Base-by-base conservation (phyloP, 1,140 invertebrate genomes). In the Zaprionus kolodkinae region DNA sequence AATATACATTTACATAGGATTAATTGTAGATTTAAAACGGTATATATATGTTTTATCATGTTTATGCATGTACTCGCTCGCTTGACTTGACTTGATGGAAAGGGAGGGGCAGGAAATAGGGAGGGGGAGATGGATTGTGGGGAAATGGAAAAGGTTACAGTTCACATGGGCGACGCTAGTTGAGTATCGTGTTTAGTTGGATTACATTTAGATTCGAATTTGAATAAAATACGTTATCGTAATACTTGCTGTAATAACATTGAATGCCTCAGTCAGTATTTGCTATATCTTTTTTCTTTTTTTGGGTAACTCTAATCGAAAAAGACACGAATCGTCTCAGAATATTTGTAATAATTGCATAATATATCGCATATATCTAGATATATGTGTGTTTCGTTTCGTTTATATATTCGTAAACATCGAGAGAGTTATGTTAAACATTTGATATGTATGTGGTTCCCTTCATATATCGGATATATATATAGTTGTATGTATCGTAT, bases 191-290 rank as follows among this genome's bases (percentile, higher is more conserved):
- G 52, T 43, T 59, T 35, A 43, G 48, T 52, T 66, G 27, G 27
- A 6, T 68, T 38, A 79, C 73, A 79, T 68, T 65, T 30, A 79
- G 33, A 6, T 40, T 65, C 38, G 36, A 45, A 45, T 45, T 75
- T 43, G 57, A 71, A 76, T 72, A 72, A 73, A 67, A 64, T 35
- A 52, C 61, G 12, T 52, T 66, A 71, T 69, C 62, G 30, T 79
- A 77, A 77, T 79, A 75, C 64, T 87, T 79, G 59, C 68, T 70
- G 63, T 73, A 54, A 71, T 86, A 86, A 87, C 85, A 89, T 88
- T 88, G 85, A 89, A 88, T 88, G 84, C 84, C 85, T 88, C 84
- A 88, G 84, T 88, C 84, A 88, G 84, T 88, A 88, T 84, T 65
- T 73, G 35, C n/a, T 36, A 56, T 35, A 11, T 57, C 21, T 21